phyloP scores from a whole-genome alignment of 1,140 invertebrate species.

The Melitaea cinxia region DNA sequence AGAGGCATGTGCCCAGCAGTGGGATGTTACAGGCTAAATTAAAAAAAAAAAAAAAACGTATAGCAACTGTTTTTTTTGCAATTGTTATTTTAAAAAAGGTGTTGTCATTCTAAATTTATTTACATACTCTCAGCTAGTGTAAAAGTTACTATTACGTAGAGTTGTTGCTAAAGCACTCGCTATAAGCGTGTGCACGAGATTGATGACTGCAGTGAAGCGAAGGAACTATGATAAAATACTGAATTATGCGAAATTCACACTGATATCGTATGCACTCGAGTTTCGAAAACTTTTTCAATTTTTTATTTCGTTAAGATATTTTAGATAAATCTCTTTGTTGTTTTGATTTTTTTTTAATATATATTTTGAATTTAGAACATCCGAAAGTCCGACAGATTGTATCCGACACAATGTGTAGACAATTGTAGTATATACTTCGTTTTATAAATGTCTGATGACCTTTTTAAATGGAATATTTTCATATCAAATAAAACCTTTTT shows the following conservation, averaged over 20 bases:
- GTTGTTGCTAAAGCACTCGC: not conserved
- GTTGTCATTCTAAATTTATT: not conserved
- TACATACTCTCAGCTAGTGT: not conserved
- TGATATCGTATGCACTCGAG: conserved; percentile 1
- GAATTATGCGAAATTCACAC: not conserved
- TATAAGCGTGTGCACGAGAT: conserved; percentile 4
- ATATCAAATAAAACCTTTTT: too few species aligned
- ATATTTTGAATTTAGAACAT: too few species aligned
- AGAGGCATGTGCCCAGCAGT: too few species aligned
- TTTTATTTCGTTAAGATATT: not conserved
- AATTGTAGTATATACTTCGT: too few species aligned
- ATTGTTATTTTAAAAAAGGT: not conserved
- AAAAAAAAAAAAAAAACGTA: too few species aligned
- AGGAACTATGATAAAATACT: conserved; percentile 11
- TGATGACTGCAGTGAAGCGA: conserved; percentile 12
- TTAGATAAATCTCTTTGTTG: conserved; percentile 5
- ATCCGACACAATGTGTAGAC: too few species aligned
- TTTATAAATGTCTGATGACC: too few species aligned
- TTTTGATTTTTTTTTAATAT: not conserved
- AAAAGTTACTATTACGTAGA: conserved; percentile 2
- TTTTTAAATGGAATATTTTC: too few species aligned
- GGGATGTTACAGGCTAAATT: too few species aligned
- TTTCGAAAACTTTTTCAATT: not conserved
- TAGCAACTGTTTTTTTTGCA: too few species aligned
- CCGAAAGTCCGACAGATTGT: too few species aligned